Evolutionary conservation across 2,888 invertebrate genomes (phyloP), one percentile per base, ranked within the genome.

Genomic region (Eupithecia tripunctaria): DNA sequence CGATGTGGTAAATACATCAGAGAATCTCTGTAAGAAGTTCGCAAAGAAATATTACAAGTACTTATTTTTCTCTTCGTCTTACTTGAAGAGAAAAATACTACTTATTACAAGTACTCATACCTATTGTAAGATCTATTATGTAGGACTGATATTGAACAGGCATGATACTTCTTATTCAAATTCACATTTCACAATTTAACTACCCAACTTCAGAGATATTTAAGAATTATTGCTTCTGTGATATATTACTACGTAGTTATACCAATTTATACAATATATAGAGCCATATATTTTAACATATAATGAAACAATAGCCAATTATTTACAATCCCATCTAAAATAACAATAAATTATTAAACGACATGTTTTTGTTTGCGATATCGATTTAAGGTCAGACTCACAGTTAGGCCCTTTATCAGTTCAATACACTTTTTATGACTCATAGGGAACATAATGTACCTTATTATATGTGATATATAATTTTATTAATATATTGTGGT

Each of bases 391-490:
- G 87, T 86, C 86, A 80, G 81, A 78, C 74, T 85, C 86, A 82
- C 76, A 80, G 81, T 79, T 75, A 77, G 76, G 69, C 60, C 68
- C 81, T 82, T 86, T 89, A 89, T 88, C 88, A 84, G 86, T 86
- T 84, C 88, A 86, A 84, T 85, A 86, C 75, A 81, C 87, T 86
- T 86, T 87, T 86, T 85, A 86, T 86, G 85, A 85, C 76, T 82
- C 83, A 82, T 81, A 79, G 78, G 79, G 81, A 81, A 82, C 81
- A 79, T 82, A 84, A 81, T 83, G 79, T 68, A 79, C 71, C 70
- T 36, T 41, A 81, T 66, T 32, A n/a, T 51, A 36, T 79, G 29
- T 80, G 66, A 70, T 74, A 73, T 62, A 14, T 10, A 75, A 10
- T 41, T 36, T 14, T 38, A 64, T 36, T 36, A 36, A 75, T 73